Conservation (phyloP, 2,888 invertebrate species). For the Ditula angustiorana region DNA sequence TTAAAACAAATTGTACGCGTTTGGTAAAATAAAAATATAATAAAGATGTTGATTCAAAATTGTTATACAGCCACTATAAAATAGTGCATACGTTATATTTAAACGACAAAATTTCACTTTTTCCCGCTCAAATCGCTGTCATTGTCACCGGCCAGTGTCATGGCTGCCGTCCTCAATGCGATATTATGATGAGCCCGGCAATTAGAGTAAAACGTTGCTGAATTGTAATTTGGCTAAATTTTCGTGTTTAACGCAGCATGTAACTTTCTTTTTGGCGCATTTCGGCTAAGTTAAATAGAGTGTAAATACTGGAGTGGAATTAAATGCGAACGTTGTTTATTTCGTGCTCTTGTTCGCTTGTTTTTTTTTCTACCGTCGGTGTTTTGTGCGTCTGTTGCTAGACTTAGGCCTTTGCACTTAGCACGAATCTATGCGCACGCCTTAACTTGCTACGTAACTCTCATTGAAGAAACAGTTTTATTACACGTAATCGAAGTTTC, state of each 20-base stretch:
- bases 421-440: too few relatives aligned
- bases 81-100: slow-evolving; percentile 41
- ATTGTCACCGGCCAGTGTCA: slow-evolving; percentile 67
- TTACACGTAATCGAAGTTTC: too few relatives aligned
- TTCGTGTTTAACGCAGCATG: slow-evolving; percentile 76
- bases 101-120: slow-evolving; percentile 55
- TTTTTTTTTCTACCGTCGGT: neutral
- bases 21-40: slow-evolving; percentile 1
- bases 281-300: slow-evolving; percentile 74
- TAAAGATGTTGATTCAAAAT: neutral
- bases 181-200: slow-evolving; percentile 70
- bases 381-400: neutral
- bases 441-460: neutral
- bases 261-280: slow-evolving; percentile 76
- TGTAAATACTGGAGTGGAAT: slow-evolving; percentile 63
- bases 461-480: too few relatives aligned
- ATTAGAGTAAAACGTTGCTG: slow-evolving; percentile 80
- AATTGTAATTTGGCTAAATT: slow-evolving; percentile 77
- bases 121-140: slow-evolving; percentile 67
- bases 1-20: too few relatives aligned
- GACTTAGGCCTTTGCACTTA: too few relatives aligned
- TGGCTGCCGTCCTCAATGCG: slow-evolving; percentile 64
- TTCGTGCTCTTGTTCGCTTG: neutral
- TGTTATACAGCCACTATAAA: slow-evolving; percentile 39
- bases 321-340: slow-evolving; percentile 8